Evolutionary conservation across 2,888 invertebrate species (phyloP).

Genomic region (Oscheius sp.): DNA sequence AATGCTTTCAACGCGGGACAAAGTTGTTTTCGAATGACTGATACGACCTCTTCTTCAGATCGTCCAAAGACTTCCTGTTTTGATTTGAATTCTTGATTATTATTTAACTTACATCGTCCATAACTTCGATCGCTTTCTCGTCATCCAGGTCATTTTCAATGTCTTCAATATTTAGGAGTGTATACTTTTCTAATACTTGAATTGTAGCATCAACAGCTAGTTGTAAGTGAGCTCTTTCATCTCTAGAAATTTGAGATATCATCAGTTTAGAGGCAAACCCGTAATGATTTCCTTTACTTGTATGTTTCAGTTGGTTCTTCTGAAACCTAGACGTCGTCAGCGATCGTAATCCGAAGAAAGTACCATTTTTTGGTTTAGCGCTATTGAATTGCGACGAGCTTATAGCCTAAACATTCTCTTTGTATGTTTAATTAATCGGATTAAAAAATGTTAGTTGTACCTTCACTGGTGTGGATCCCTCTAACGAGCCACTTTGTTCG

Average conservation of each 20-base stretch:
- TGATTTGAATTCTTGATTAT: not conserved
- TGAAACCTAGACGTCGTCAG: slow-evolving; percentile 75
- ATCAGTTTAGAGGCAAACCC: slow-evolving; percentile 75
- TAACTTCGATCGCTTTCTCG: slow-evolving; percentile 38
- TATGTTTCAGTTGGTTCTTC: slow-evolving; percentile 84
- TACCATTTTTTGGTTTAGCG: slow-evolving; percentile 5
- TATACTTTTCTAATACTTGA: slow-evolving; percentile 73
- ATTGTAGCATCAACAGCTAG: slow-evolving; percentile 80
- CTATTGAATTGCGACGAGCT: slow-evolving; percentile 16
- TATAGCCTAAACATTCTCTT: slow-evolving; percentile 8
- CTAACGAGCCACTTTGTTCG: slow-evolving; percentile 41
- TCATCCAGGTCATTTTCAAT: slow-evolving; percentile 35
- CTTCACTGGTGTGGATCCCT: slow-evolving; percentile 38
- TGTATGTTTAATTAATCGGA: not conserved
- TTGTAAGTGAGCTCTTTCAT: slow-evolving; percentile 90
- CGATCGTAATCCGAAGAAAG: slow-evolving; percentile 41
- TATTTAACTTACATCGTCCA: slow-evolving; percentile 43
- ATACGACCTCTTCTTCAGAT: slow-evolving; percentile 83
- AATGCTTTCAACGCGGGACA: slow-evolving; percentile 89
- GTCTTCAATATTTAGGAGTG: slow-evolving; percentile 60
- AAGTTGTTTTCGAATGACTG: slow-evolving; percentile 88
- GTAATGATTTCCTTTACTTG: slow-evolving; percentile 89
- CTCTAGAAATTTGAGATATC: slow-evolving; percentile 75
- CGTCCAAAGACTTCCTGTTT: slow-evolving; percentile 64
- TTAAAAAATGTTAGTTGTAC: slow-evolving; percentile 21